Evolutionary conservation across 2,113 vertebrate genomes (phyloP).

Genomic region (Rafetus swinhoei): DNA sequence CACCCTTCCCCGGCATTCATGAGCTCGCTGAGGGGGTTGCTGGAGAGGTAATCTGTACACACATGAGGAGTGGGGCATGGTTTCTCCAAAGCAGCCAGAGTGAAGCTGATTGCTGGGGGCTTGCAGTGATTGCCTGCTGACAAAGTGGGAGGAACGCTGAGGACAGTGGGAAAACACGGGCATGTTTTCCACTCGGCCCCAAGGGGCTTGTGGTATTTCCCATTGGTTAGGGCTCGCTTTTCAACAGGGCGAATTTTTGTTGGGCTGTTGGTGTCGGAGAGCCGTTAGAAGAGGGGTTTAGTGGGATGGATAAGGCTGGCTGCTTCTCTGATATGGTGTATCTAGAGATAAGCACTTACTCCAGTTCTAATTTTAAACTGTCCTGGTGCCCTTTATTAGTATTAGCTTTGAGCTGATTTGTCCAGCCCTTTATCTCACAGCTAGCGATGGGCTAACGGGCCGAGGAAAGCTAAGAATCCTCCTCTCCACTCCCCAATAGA

Average conservation of each 20-base stretch:
- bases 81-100: neutral
- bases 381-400: neutral
- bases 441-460: neutral
- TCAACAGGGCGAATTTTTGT: conserved; percentile 17
- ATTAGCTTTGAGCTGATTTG: rapidly evolving
- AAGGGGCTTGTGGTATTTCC: neutral
- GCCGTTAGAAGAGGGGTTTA: conserved; percentile 65
- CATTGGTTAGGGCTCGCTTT: neutral
- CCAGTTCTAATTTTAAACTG: conserved; percentile 61
- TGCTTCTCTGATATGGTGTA: conserved; percentile 20
- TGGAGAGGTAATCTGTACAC: neutral
- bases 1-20: neutral
- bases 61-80: rapidly evolving
- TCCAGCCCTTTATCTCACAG: neutral
- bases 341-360: conserved; percentile 52
- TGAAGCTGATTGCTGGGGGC: neutral
- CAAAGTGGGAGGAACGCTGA: rapidly evolving
- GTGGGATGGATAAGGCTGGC: neutral
- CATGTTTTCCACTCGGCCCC: neutral
- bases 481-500: neutral
- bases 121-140: neutral
- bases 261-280: neutral
- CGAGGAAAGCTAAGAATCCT: neutral
- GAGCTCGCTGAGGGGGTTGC: conserved; percentile 13
- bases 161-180: neutral